Evolutionary conservation across 2,888 invertebrate species (phyloP).

Genomic region (Anaspis maculata): DNA sequence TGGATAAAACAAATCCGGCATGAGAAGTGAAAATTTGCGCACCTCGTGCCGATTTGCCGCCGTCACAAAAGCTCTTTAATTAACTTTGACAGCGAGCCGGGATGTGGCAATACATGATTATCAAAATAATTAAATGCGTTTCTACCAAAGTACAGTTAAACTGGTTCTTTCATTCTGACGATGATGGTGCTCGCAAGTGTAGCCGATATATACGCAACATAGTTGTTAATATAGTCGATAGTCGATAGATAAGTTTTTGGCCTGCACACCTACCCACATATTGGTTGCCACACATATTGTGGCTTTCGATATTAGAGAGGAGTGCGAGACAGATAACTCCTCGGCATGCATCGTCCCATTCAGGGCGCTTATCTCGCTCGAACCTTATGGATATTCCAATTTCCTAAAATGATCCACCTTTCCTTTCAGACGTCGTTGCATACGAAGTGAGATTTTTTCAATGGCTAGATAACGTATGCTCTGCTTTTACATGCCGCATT

Average conservation of each 20-base stretch:
- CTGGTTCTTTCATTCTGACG: slow-evolving; percentile 1
- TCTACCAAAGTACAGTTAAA: slow-evolving; percentile 4
- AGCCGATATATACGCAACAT: no score
- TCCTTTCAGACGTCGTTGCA: slow-evolving; percentile 7
- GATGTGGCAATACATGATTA: slow-evolving; percentile 7
- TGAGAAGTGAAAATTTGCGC: no score
- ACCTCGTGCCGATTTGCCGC: slow-evolving; percentile 6
- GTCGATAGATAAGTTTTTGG: no score
- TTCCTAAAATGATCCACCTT: slow-evolving; percentile 32
- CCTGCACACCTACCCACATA: no score
- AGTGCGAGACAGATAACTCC: not conserved
- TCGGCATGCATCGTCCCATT: slow-evolving; percentile 16
- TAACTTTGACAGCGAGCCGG: slow-evolving; percentile 17
- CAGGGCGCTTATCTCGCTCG: slow-evolving; percentile 28
- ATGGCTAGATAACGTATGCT: no score
- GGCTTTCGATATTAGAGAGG: no score
- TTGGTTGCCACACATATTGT: no score
- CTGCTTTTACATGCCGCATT: no score
- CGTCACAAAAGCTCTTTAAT: slow-evolving; percentile 12
- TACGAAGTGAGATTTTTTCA: slow-evolving; percentile 5
- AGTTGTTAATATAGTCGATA: no score
- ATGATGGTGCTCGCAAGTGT: not conserved
- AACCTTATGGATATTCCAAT: slow-evolving; percentile 39
- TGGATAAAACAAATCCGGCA: no score
- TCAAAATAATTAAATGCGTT: slow-evolving; percentile 17